Conservation (phyloP, 2,113 vertebrate genomes). For the Brachyhypopomus occidentalis region DNA sequence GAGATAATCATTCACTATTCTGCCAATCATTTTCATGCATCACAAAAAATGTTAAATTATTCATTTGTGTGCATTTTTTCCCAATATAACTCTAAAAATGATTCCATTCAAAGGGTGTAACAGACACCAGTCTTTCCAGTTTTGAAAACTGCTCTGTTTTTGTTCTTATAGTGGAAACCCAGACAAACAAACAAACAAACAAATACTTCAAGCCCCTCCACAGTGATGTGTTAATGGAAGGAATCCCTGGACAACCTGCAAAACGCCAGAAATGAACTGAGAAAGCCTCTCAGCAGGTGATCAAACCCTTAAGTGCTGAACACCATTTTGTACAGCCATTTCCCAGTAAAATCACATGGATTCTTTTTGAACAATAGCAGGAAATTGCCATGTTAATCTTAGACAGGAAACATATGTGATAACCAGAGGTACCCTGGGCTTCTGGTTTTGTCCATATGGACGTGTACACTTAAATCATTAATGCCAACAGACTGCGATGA, state of each 20-base stretch:
- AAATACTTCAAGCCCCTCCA: no score
- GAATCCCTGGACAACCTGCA: background rate
- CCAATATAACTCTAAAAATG: no score
- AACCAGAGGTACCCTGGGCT: slow-evolving; percentile 12
- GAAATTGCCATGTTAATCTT: slow-evolving; percentile 73
- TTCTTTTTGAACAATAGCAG: slow-evolving; percentile 70
- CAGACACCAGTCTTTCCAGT: no score
- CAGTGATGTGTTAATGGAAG: background rate
- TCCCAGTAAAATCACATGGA: slow-evolving; percentile 47
- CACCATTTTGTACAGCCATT: slow-evolving; percentile 8
- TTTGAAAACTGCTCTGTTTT: background rate
- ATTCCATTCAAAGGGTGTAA: no score
- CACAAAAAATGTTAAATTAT: no score
- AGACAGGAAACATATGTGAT: slow-evolving; percentile 60
- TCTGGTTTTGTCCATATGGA: background rate
- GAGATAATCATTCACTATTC: no score
- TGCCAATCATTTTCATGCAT: no score
- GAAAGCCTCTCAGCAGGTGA: background rate
- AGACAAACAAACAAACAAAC: background rate
- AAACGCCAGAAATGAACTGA: background rate
- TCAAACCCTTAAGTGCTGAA: background rate
- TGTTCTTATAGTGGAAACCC: background rate
- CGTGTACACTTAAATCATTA: background rate
- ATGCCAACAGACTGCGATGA: background rate
- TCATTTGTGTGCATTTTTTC: no score